phyloP scores from a whole-genome alignment of 2,797 vertebrate species.

The Melopsittacus undulatus region DNA sequence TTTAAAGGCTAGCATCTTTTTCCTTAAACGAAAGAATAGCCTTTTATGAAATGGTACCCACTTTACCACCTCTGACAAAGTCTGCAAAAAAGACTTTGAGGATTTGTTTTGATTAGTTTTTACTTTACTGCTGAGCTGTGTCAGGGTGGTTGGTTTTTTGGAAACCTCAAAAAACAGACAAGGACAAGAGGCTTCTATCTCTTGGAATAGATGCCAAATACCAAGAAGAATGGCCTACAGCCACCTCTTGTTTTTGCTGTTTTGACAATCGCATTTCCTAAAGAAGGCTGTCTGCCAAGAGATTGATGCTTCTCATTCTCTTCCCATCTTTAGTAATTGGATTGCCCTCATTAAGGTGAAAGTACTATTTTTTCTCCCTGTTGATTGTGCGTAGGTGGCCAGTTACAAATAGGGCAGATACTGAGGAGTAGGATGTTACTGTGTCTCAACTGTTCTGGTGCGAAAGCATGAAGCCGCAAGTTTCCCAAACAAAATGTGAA shows the following conservation, averaged over 20 bases:
- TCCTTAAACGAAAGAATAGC: not conserved
- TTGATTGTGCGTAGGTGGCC: constrained; percentile 58
- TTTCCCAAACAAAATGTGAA: constrained; percentile 28
- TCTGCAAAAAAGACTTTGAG: not conserved
- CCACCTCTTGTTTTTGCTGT: constrained; percentile 46
- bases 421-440: not conserved
- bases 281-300: constrained; percentile 66
- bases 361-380: constrained; percentile 42
- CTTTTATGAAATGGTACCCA: not conserved
- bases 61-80: not conserved
- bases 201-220: not conserved
- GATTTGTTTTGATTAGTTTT: not conserved
- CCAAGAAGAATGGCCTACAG: constrained; percentile 30
- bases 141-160: not conserved
- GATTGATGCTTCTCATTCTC: constrained; percentile 71
- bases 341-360: constrained; percentile 73
- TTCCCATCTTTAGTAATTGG: constrained; percentile 70
- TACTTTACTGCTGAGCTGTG: not conserved
- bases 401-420: constrained; percentile 57
- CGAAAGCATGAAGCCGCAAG: not conserved
- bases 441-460: not conserved
- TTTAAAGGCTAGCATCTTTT: not conserved
- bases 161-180: not conserved
- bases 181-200: not conserved
- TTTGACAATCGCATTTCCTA: constrained; percentile 56